These are phyloP conservation scores for Heterodera carotae DNA, from an alignment of 1,140 invertebrate species.

Conservation along the genomic window DNA sequence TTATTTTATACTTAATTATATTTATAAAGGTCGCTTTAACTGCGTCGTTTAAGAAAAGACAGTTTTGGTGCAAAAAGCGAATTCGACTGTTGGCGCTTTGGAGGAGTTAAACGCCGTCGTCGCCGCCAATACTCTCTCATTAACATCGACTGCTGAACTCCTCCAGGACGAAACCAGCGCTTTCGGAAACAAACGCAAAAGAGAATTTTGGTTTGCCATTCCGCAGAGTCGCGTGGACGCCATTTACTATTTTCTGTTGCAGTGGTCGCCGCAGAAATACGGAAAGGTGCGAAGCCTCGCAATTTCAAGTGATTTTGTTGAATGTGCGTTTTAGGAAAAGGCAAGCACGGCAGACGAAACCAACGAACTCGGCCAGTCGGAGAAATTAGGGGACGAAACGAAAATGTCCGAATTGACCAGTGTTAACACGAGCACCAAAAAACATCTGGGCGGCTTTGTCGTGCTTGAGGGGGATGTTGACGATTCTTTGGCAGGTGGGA, in stretches of 20 bases:
- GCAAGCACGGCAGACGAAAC: constrained; percentile 43
- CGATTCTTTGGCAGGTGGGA: constrained; percentile 51
- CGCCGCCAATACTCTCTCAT: not conserved
- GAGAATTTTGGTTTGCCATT: constrained; percentile 64
- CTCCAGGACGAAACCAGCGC: constrained; percentile 52
- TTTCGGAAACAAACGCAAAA: constrained; percentile 61
- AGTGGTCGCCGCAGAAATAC: constrained; percentile 65
- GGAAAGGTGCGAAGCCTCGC: constrained; percentile 44
- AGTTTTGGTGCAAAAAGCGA: not conserved
- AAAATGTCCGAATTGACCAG: constrained; percentile 7
- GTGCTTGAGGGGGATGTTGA: constrained; percentile 49
- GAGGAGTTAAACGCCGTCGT: not conserved
- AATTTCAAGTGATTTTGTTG: constrained; percentile 12
- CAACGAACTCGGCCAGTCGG: constrained; percentile 21
- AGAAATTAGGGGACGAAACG: constrained; percentile 6
- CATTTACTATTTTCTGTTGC: constrained; percentile 63
- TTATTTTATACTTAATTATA: too few relatives aligned
- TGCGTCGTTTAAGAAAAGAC: constrained; percentile 17
- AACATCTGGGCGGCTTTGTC: constrained; percentile 39
- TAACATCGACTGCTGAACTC: constrained; percentile 21
- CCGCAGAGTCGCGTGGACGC: constrained; percentile 59
- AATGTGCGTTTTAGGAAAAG: constrained; percentile 26
- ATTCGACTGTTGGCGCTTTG: not conserved
- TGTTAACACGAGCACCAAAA: constrained; percentile 1
- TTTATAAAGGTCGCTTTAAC: too few relatives aligned